A percentile compares a stretch with the other conserved stretches of the same genome.
Evolutionary conservation across 2,797 vertebrate species (phyloP).

Genomic region (Characodon lateralis): DNA sequence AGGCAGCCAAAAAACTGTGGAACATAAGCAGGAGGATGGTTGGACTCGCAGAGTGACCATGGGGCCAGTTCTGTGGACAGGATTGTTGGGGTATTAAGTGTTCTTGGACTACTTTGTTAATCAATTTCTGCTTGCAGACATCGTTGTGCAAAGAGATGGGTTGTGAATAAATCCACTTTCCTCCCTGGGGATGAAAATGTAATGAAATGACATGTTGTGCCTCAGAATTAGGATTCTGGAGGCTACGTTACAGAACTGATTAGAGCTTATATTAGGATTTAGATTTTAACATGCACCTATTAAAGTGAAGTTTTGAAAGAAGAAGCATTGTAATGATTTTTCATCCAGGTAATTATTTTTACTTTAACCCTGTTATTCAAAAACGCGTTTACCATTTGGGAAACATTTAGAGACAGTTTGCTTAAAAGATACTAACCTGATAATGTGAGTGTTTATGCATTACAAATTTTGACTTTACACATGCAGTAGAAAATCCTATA

Average conservation of each 20-base stretch:
- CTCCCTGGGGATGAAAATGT: conserved; percentile 13
- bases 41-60: conserved; percentile 81
- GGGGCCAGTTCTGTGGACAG: conserved; percentile 14
- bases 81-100: conserved; percentile 13
- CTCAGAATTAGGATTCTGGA: conserved; percentile 25
- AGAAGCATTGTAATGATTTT: not conserved
- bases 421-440: not conserved
- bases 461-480: not conserved
- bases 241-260: conserved; percentile 25
- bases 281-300: conserved; percentile 17
- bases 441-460: not conserved
- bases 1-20: conserved; percentile 89
- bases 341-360: not conserved
- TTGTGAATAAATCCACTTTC: conserved; percentile 15
- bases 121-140: conserved; percentile 13
- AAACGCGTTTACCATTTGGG: not conserved
- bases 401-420: not conserved
- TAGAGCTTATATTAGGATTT: conserved; percentile 20
- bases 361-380: not conserved
- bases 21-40: conserved; percentile 92
- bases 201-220: conserved; percentile 37
- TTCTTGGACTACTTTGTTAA: conserved; percentile 23
- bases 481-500: not conserved
- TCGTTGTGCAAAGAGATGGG: not conserved
- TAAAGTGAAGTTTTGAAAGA: not conserved